A percentile compares a stretch with the other conserved stretches of the same genome.
These are phyloP conservation scores for Montipora cactus DNA, from an alignment of 64 coral and sea anemone genomes.

Conservation along the genomic window DNA sequence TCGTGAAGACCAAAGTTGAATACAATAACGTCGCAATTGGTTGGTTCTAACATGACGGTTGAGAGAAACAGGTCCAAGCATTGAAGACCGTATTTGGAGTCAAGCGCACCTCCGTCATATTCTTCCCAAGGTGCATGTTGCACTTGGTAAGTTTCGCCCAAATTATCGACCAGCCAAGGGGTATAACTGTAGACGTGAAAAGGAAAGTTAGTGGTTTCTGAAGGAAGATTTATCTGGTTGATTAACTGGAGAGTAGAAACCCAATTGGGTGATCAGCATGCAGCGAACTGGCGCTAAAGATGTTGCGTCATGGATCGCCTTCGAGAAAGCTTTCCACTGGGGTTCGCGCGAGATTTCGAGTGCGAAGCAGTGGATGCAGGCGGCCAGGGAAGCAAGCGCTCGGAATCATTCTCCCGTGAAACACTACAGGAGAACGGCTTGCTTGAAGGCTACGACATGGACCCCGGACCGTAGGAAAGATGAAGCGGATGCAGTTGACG, in stretches of 20 bases:
- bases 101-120: constrained; percentile 73
- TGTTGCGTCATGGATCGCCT: no score
- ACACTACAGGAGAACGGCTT: no score
- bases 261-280: no score
- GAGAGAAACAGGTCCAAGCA: constrained; percentile 72
- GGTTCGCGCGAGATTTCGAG: no score
- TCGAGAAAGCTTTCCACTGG: no score
- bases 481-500: no score
- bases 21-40: constrained; percentile 76
- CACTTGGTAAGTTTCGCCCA: constrained; percentile 68
- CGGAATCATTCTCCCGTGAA: no score
- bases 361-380: no score
- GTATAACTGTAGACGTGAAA: constrained; percentile 61
- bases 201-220: neutral
- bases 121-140: constrained; percentile 86
- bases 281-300: no score
- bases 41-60: constrained; percentile 36
- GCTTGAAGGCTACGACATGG: no score
- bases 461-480: no score
- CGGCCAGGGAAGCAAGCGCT: no score
- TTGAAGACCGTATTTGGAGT: constrained; percentile 84
- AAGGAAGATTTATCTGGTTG: neutral
- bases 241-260: neutral
- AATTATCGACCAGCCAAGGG: constrained; percentile 36
- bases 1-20: constrained; percentile 96